A percentile compares a stretch with the other conserved stretches of the same genome.
Evolutionary conservation across 92 coral and sea anemone genomes (phyloP).

Genomic region (Diadumene lineata): DNA sequence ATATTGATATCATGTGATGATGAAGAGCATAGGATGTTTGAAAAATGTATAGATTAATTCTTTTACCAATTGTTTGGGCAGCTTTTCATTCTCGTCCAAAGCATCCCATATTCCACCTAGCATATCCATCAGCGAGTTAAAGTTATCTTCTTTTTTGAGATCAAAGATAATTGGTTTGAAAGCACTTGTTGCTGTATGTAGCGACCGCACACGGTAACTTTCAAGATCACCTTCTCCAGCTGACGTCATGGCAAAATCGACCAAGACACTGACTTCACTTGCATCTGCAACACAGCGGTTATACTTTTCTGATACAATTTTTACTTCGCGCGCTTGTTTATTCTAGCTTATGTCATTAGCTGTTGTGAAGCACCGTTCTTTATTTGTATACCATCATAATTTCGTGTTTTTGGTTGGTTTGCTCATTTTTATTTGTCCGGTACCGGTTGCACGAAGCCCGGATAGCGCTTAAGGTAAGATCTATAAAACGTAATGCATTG

Average conservation of each 20-base stretch:
- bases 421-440: too few relatives aligned
- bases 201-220: slow-evolving; percentile 59
- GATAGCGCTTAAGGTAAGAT: too few relatives aligned
- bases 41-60: neutral
- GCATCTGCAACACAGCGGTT: slow-evolving; percentile 32
- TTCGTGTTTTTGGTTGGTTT: too few relatives aligned
- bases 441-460: too few relatives aligned
- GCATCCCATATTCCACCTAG: slow-evolving; percentile 76
- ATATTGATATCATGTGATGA: neutral
- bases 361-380: neutral
- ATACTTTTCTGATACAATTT: neutral
- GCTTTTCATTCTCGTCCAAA: slow-evolving; percentile 54
- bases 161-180: slow-evolving; percentile 84
- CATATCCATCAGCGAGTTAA: slow-evolving; percentile 59
- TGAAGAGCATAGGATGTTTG: neutral
- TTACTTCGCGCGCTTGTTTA: neutral
- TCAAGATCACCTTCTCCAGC: slow-evolving; percentile 85
- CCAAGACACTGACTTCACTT: slow-evolving; percentile 79
- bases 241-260: slow-evolving; percentile 86
- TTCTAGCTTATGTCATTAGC: neutral
- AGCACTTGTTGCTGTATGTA: slow-evolving; percentile 76
- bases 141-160: slow-evolving; percentile 44
- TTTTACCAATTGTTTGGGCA: slow-evolving; percentile 66
- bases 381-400: too few relatives aligned
- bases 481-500: too few relatives aligned